Percentiles rank a stretch among this genome's conserved stretches.
phyloP scores from a whole-genome alignment of 2,797 vertebrate species.

The Hoplostethus mediterraneus region DNA sequence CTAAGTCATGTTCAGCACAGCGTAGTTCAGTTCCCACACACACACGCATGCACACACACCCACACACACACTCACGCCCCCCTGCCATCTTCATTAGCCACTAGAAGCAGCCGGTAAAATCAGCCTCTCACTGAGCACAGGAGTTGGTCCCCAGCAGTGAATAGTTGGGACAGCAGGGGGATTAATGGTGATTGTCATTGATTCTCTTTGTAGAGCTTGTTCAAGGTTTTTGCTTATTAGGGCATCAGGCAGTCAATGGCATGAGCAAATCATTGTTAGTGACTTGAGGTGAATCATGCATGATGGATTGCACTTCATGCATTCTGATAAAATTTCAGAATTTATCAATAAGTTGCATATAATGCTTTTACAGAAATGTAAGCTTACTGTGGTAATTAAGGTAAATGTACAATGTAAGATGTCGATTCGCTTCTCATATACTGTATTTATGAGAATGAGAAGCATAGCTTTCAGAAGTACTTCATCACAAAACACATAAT shows the following conservation, averaged over 20 bases:
- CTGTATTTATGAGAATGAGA: not conserved
- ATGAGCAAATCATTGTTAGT: constrained; percentile 30
- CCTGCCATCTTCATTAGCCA: constrained; percentile 75
- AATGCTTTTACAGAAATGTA: not conserved
- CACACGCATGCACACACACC: not conserved
- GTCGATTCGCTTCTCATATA: not conserved
- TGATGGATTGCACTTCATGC: not conserved
- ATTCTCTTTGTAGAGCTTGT: constrained; percentile 64
- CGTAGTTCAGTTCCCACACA: constrained; percentile 49
- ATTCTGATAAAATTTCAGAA: not conserved
- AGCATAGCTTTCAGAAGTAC: not conserved
- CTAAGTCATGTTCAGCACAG: constrained; percentile 72
- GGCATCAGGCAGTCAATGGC: constrained; percentile 14
- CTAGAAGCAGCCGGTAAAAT: constrained; percentile 72
- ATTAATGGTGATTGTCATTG: constrained; percentile 53
- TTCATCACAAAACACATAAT: not conserved
- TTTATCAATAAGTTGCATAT: not conserved
- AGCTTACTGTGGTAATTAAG: not conserved
- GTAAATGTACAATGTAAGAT: not conserved
- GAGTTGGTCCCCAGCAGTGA: constrained; percentile 44
- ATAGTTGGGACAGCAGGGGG: constrained; percentile 62
- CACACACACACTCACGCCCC: constrained; percentile 43
- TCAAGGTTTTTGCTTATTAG: constrained; percentile 55
- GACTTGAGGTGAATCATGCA: constrained; percentile 18
- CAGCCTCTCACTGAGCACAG: constrained; percentile 66